A percentile compares a stretch with the other conserved stretches of the same genome.
Conservation (phyloP, 2,113 vertebrate species). For the Psephotus haematonotus region DNA sequence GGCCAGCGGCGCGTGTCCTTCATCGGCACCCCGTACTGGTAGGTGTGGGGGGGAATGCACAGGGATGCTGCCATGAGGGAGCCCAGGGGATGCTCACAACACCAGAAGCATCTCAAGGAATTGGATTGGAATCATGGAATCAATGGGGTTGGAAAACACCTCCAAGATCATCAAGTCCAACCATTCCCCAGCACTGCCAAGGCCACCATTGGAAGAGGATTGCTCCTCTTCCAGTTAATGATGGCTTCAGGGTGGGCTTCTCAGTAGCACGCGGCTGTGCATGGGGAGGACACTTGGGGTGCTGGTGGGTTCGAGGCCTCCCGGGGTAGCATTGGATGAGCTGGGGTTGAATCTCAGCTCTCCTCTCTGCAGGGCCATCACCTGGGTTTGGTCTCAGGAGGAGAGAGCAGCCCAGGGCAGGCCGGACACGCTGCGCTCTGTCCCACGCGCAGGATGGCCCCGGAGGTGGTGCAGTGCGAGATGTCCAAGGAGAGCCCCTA, state of each 20-base stretch:
- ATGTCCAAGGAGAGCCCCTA: slow-evolving; percentile 76
- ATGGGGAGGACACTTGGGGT: neutral
- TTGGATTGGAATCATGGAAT: neutral
- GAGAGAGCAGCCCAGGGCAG: neutral
- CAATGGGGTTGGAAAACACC: neutral
- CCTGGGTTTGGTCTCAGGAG: neutral
- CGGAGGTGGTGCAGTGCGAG: slow-evolving; percentile 78
- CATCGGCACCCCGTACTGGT: slow-evolving; percentile 78
- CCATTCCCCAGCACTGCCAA: neutral
- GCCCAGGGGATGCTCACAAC: neutral
- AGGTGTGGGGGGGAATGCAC: neutral
- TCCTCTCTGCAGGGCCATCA: neutral
- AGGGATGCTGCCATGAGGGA: neutral
- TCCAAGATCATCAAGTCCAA: neutral
- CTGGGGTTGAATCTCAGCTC: neutral
- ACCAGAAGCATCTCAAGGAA: neutral
- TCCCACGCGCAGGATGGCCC: slow-evolving; percentile 70
- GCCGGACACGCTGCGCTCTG: neutral
- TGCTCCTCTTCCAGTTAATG: neutral
- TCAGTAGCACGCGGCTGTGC: neutral
- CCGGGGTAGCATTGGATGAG: neutral
- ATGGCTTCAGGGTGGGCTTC: neutral
- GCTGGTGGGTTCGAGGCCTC: neutral
- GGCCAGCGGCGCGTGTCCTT: slow-evolving; percentile 72
- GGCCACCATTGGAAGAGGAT: neutral